Evolutionary conservation across 2,797 vertebrate species (phyloP), one percentile per base, ranked within the genome.

Genomic region (Aratinga solstitialis): DNA sequence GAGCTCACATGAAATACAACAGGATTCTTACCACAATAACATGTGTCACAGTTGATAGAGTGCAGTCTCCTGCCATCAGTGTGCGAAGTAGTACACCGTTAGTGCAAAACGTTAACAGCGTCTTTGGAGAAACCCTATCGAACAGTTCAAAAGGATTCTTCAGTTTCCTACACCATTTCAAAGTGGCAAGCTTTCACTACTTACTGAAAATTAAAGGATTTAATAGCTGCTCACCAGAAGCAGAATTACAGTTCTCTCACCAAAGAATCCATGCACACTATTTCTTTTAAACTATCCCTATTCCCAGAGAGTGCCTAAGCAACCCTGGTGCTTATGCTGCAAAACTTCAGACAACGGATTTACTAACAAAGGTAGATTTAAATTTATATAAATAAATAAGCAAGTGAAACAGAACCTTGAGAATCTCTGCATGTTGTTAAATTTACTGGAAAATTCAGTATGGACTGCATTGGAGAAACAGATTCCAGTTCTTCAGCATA

Each of bases 31-130:
- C 99, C 98, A 99, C 98, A 95, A 99, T 99, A 89, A 99, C 95
- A 61, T 99, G 99, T 12, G 99, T 99, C 96, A 99, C 99, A 26
- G 98, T 98, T 65, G 98, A 98, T 17, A 99, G 90, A 17, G 98
- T 97, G 69, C 96, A 94, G 77, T 99, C 99, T 97, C 99, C 99
- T 36, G 98, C 96, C 99, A 99, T 99, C 87, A 99, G 69, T 0
- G 99, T 99, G 82, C 99, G 98, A 95, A 99, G 98, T 63, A 99
- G 97, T 14, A 99, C 98, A 21, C 98, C 99, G 82, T 98, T 99
- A 77, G 99, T 99, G 94, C 99, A 99, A 97, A 99, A 99, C 1
- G 99, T 99, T 95, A 99, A 96, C 81, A 99, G 97, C 0, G 99
- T 99, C 98, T 98, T 99, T 59, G 99, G 99, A 92, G 99, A 99